These are phyloP conservation scores for Morpho helenor DNA, from an alignment of 2,888 invertebrate genomes.

Conservation along the genomic window DNA sequence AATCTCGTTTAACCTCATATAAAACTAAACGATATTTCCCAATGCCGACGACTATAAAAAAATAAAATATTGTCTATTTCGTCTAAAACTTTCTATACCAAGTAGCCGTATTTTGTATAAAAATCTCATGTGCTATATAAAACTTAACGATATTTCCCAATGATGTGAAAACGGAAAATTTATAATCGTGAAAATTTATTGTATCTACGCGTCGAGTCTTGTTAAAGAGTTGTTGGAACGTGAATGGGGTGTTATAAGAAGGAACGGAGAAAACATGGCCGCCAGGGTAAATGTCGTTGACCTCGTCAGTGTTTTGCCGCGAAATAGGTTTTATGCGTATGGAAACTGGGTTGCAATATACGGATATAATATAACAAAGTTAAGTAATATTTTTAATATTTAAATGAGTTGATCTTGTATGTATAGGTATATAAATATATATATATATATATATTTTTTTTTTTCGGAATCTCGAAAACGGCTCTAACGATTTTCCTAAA, in stretches of 20 bases:
- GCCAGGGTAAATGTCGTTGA: constrained; percentile 26
- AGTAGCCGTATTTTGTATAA: background rate
- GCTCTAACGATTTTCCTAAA: too few relatives aligned
- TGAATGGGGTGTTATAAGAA: constrained; percentile 18
- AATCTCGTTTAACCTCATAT: too few relatives aligned
- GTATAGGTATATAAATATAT: too few relatives aligned
- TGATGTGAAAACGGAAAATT: background rate
- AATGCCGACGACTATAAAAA: too few relatives aligned
- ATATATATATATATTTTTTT: too few relatives aligned
- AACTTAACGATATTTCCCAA: background rate
- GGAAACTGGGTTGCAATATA: constrained; percentile 6
- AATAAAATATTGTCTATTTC: too few relatives aligned
- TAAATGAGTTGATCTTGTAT: too few relatives aligned
- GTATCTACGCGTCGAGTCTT: constrained; percentile 8
- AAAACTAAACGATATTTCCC: too few relatives aligned
- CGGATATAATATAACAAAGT: too few relatives aligned
- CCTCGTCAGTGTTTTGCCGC: constrained; percentile 26
- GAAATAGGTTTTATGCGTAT: constrained; percentile 24
- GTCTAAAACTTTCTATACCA: too few relatives aligned
- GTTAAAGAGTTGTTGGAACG: constrained; percentile 15
- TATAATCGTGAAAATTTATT: constrained; percentile 12
- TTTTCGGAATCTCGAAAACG: too few relatives aligned
- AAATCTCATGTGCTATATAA: background rate
- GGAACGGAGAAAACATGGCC: constrained; percentile 18
- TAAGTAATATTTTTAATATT: too few relatives aligned